Evolutionary conservation across 2,888 invertebrate genomes (phyloP).

Genomic region (Trissoscelio sp.): DNA sequence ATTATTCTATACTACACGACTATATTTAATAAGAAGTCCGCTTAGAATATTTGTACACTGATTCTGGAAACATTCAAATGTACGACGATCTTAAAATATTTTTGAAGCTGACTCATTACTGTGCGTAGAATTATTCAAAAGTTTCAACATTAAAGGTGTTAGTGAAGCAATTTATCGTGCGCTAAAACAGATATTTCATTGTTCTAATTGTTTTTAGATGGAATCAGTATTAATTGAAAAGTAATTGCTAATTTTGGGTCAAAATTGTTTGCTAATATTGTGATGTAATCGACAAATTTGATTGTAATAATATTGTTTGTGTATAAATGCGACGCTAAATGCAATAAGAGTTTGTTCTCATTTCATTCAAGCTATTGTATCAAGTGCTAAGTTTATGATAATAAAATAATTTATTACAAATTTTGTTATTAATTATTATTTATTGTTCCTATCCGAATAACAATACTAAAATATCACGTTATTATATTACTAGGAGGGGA

Average conservation of each 20-base stretch:
- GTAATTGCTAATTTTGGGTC: not conserved
- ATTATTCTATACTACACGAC: conserved; percentile 7
- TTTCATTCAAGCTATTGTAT: conserved; percentile 13
- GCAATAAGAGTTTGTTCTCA: conserved; percentile 11
- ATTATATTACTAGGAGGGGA: no score
- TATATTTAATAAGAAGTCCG: conserved; percentile 19
- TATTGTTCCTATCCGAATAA: no score
- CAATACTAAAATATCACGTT: no score
- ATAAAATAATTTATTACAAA: conserved; percentile 4
- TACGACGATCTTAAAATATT: conserved; percentile 32
- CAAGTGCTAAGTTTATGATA: conserved; percentile 1
- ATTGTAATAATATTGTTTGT: not conserved
- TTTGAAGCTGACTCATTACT: conserved; percentile 41
- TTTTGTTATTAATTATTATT: not conserved
- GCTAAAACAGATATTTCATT: not conserved
- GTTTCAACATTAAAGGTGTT: not conserved
- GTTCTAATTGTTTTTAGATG: no score
- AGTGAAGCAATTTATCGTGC: not conserved
- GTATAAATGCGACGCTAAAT: conserved; percentile 5
- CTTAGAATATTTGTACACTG: conserved; percentile 30
- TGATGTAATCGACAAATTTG: not conserved
- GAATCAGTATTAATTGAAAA: conserved; percentile 23
- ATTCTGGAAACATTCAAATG: conserved; percentile 20
- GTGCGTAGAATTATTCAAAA: conserved; percentile 16
- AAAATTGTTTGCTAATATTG: not conserved